A percentile compares a stretch with the other conserved stretches of the same genome.
phyloP scores from a whole-genome alignment of 2,888 invertebrate genomes.

The Acanthopleura granulata region DNA sequence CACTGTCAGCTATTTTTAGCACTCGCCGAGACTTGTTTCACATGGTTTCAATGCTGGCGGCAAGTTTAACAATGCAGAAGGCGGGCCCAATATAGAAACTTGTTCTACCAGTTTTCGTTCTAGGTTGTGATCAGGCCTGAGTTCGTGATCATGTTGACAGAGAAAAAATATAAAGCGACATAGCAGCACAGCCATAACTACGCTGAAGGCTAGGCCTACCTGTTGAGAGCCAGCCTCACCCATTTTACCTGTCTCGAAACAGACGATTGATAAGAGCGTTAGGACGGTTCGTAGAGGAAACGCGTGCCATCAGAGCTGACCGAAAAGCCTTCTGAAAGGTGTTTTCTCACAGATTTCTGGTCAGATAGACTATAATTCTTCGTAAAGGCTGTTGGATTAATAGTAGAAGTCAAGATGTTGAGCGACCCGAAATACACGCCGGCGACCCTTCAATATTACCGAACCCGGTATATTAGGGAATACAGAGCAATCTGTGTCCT shows the following conservation, averaged over 20 bases:
- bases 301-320: no score
- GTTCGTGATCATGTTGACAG: conserved; percentile 11
- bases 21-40: conserved; percentile 10
- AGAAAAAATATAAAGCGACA: conserved; percentile 7
- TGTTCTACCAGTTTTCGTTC: conserved; percentile 20
- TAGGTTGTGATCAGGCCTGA: conserved; percentile 4
- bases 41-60: not conserved
- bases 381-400: no score
- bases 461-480: conserved; percentile 69
- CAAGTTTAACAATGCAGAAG: conserved; percentile 6
- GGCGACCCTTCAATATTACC: conserved; percentile 55
- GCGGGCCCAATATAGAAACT: conserved; percentile 18
- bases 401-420: not conserved
- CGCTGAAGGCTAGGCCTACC: not conserved
- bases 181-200: conserved; percentile 5
- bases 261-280: no score
- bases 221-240: not conserved
- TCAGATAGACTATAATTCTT: no score
- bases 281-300: no score
- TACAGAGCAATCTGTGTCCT: conserved; percentile 89
- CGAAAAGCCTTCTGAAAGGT: no score
- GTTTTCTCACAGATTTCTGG: no score
- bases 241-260: not conserved
- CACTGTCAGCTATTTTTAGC: conserved; percentile 2
- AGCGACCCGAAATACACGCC: conserved; percentile 49